Conservation (phyloP, 2,888 invertebrate species). For the Campoplex nolae region DNA sequence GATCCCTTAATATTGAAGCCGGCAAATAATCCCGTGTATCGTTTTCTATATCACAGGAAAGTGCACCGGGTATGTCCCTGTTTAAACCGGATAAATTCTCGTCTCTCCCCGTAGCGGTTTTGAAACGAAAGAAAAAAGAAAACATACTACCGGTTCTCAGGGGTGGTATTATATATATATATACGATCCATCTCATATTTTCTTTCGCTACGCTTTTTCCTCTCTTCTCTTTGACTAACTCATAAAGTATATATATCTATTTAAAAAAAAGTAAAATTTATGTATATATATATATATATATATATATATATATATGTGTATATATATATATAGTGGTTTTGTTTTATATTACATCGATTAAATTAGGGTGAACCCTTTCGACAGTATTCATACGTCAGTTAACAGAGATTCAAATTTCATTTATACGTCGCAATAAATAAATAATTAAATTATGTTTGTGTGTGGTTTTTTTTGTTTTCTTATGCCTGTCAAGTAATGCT, state of each 20-base stretch:
- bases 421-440: constrained; percentile 83
- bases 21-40: constrained; percentile 67
- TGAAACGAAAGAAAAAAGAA: constrained; percentile 22
- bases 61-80: constrained; percentile 68
- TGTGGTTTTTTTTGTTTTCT: constrained; percentile 39
- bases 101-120: constrained; percentile 44
- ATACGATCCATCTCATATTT: constrained; percentile 41
- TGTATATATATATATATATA: constrained; percentile 47
- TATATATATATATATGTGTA: constrained; percentile 32
- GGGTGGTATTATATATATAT: not conserved
- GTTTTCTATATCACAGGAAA: constrained; percentile 77
- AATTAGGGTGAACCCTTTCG: constrained; percentile 78
- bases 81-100: constrained; percentile 52
- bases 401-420: constrained; percentile 81
- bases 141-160: constrained; percentile 48
- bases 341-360: constrained; percentile 81
- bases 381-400: constrained; percentile 75
- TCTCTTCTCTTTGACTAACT: constrained; percentile 62
- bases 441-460: constrained; percentile 82
- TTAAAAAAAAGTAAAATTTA: constrained; percentile 74
- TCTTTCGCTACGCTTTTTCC: constrained; percentile 53
- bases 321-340: constrained; percentile 60
- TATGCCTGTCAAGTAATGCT: constrained; percentile 75
- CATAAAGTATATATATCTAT: constrained; percentile 57
- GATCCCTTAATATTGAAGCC: constrained; percentile 13